These are phyloP conservation scores for Choloepus didactylus DNA, from an alignment of 2,797 vertebrate genomes.

Conservation along the genomic window DNA sequence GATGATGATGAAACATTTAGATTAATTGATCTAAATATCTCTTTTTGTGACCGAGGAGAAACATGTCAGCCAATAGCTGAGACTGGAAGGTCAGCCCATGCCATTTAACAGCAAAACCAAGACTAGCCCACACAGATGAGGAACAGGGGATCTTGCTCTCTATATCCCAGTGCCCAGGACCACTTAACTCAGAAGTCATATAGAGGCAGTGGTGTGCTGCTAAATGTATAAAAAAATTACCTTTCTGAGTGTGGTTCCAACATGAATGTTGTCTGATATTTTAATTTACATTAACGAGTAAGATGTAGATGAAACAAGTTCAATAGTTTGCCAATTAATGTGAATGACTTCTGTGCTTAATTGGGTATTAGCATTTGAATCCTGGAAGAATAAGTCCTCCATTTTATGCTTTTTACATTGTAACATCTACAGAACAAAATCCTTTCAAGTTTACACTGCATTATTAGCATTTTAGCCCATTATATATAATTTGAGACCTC, in stretches of 20 bases:
- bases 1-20: neutral
- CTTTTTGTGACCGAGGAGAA: neutral
- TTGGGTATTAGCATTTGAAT: neutral
- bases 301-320: neutral
- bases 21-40: neutral
- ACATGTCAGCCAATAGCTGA: neutral
- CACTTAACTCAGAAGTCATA: neutral
- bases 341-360: neutral
- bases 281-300: neutral
- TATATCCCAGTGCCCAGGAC: neutral
- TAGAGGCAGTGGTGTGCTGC: fast-evolving
- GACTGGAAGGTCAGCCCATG: neutral
- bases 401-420: neutral
- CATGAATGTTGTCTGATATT: neutral
- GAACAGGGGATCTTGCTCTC: neutral
- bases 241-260: neutral
- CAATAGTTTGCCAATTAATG: neutral
- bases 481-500: neutral
- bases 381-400: neutral
- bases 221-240: neutral
- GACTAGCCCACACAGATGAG: too few species aligned
- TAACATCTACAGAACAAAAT: neutral
- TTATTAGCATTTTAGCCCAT: conserved; percentile 8
- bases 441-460: neutral
- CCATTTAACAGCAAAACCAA: neutral